Percentiles rank a stretch among this genome's conserved stretches.
These are phyloP conservation scores for Chrysomela aeneicollis DNA, from an alignment of 2,888 invertebrate species.

Conservation along the genomic window DNA sequence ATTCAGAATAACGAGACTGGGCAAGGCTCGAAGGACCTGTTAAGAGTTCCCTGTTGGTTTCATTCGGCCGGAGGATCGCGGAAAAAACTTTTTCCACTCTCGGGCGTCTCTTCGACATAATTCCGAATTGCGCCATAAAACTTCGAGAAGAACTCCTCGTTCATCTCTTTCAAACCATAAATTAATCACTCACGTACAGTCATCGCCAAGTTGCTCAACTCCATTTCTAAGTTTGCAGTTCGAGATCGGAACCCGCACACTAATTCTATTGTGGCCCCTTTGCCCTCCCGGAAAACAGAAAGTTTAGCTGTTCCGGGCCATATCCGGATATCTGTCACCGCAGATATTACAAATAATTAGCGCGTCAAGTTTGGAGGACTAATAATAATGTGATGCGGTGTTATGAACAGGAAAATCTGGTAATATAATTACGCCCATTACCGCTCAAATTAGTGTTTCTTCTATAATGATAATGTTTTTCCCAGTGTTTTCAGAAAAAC, in stretches of 20 bases:
- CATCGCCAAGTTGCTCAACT: slow-evolving; percentile 31
- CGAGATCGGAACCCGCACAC: neutral
- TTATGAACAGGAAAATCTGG: too few species aligned
- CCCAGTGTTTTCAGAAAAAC: too few species aligned
- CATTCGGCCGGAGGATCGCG: too few species aligned
- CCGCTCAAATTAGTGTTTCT: too few species aligned
- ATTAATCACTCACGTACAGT: slow-evolving; percentile 32
- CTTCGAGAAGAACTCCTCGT: neutral
- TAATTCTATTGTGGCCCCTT: neutral
- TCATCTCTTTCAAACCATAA: slow-evolving; percentile 20
- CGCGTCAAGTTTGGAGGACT: neutral
- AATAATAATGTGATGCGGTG: too few species aligned
- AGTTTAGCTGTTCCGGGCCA: neutral
- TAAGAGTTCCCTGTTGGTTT: too few species aligned
- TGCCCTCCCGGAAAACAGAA: neutral
- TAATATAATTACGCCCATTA: too few species aligned
- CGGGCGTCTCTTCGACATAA: neutral
- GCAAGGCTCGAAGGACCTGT: neutral
- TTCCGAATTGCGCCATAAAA: neutral
- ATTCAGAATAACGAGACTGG: neutral
- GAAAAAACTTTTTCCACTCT: neutral
- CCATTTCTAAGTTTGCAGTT: slow-evolving; percentile 30
- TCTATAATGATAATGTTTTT: too few species aligned
- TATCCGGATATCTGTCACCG: neutral
- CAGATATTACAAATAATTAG: neutral